Base-by-base conservation (phyloP, 1,140 invertebrate genomes). In the Cydia strobilella region DNA sequence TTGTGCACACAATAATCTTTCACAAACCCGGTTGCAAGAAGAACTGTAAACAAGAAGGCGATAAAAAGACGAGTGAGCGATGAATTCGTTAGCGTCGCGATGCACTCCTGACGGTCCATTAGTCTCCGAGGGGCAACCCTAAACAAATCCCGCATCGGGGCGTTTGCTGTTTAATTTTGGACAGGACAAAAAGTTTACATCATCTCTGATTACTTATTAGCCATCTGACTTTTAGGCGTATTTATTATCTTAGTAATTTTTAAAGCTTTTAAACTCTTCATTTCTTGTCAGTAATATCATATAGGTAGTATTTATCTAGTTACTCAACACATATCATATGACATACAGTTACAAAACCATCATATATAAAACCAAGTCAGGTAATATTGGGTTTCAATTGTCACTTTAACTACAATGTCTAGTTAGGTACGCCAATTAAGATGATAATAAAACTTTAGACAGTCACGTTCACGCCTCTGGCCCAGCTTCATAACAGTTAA, bases 51-150 rank as follows among this genome's bases (percentile, higher is more conserved):
- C 27, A n/a, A 65, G 23, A 65, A 65, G 27, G 23, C 13, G 63
- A 31, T 35, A 31, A 65, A 83, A 83, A 80, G 75, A 63, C 76
- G 65, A 45, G 74, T 75, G 79, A 80, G 78, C 78, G 80, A 82
- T 84, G 83, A 78, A 82, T 84, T 81, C 79, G 77, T 81, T 82
- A 81, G 77, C 78, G 81, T 59, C 80, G 76, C 77, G 83, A 86
- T 83, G 78, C 73, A 65, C 63, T 65, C 63, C 13, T n/a, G 63
- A 23, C 54, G 54, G 51, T 25, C 59, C 73, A 74, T 74, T 65
- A 74, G 27, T 74, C 73, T 63, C 31, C 73, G 20, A 31, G 63
- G 63, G 23, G 23, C 54, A n/a, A 65, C 12, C 35, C 23, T 23
- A n/a, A 59, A 59, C 54, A 59, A 59, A 59, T 59, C 54, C 54